Conservation (phyloP, 2,113 vertebrate species). For the Azemiops feae region DNA sequence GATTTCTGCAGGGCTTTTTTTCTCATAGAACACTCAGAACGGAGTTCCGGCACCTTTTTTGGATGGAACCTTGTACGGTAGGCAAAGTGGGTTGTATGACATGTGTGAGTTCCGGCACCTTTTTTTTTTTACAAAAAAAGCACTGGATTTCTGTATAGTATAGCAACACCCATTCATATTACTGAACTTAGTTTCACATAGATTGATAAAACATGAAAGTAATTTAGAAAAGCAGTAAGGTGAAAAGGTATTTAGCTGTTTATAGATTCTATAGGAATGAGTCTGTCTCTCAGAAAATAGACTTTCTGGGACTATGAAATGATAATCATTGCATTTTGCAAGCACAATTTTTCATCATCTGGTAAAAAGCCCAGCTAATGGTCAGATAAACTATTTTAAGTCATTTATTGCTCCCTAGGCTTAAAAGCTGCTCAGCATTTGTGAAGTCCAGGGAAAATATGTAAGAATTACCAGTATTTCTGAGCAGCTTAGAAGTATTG, state of each 20-base stretch:
- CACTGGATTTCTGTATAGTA: conserved; percentile 7
- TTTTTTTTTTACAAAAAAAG: no score
- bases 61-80: no score
- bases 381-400: conserved; percentile 15
- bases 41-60: no score
- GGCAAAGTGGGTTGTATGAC: no score
- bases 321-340: conserved; percentile 36
- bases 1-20: no score
- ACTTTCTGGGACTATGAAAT: conserved; percentile 23
- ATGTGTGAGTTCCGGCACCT: no score
- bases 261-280: neutral
- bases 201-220: conserved; percentile 28
- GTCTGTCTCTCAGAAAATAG: neutral
- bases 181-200: conserved; percentile 17
- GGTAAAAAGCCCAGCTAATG: conserved; percentile 33
- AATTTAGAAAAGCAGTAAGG: conserved; percentile 29
- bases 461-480: neutral
- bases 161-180: conserved; percentile 35
- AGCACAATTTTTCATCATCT: conserved; percentile 39
- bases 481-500: neutral
- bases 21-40: no score
- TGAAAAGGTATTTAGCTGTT: conserved; percentile 24
- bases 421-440: conserved; percentile 10
- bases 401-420: conserved; percentile 12
- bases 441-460: conserved; percentile 19